phyloP scores from a whole-genome alignment of 2,888 invertebrate species.

The Gryllus longicercus region DNA sequence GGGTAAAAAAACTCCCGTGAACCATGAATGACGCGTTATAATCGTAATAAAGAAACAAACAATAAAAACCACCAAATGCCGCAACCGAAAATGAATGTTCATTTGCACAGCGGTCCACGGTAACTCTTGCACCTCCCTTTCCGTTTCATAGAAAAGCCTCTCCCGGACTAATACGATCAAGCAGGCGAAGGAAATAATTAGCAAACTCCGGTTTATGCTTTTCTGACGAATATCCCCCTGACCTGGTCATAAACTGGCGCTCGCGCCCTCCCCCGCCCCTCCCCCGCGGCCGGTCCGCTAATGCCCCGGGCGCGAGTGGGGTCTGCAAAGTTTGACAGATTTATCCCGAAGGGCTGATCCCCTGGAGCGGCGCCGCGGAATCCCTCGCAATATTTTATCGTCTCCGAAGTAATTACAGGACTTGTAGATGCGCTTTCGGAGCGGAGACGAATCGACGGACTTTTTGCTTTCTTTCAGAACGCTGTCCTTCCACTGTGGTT shows the following conservation, averaged over 20 bases:
- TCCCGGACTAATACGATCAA: not conserved
- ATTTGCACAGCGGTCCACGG: no score
- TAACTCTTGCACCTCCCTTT: not conserved
- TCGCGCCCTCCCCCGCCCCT: not conserved
- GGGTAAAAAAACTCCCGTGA: no score
- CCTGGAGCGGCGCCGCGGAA: not conserved
- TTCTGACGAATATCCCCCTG: not conserved
- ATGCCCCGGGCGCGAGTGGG: not conserved
- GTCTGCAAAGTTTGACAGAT: not conserved
- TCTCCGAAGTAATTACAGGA: not conserved
- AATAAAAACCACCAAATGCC: no score
- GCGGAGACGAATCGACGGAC: not conserved
- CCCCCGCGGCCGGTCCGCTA: not conserved
- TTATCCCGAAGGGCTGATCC: not conserved
- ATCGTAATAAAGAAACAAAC: no score
- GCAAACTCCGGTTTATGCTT: conserved; percentile 3
- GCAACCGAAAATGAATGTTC: no score
- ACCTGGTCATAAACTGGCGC: not conserved
- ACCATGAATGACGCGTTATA: no score
- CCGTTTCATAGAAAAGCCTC: not conserved
- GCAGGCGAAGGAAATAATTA: not conserved
- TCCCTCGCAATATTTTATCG: conserved; percentile 1
- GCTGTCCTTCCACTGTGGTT: no score
- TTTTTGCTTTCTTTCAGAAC: not conserved
- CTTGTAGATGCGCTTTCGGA: not conserved